These are phyloP conservation scores for Philaethria dido DNA, from an alignment of 2,888 invertebrate species.

Conservation along the genomic window DNA sequence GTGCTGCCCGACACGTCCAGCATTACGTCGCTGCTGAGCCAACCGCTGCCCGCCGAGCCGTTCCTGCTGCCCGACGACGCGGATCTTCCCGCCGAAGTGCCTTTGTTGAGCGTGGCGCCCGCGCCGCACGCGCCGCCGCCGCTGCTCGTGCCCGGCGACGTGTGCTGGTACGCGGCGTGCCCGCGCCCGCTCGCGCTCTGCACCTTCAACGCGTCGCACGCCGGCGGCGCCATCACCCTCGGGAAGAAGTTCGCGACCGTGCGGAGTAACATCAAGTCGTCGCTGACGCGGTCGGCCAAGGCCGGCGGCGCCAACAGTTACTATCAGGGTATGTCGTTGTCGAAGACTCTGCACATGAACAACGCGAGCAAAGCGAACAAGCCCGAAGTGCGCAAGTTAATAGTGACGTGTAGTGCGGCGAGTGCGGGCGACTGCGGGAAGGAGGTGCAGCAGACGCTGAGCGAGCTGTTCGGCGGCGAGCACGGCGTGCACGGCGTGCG, in stretches of 20 bases:
- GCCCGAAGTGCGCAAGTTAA: conserved; percentile 78
- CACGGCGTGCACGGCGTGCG: conserved; percentile 49
- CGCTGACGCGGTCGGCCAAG: conserved; percentile 71
- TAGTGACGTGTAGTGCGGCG: conserved; percentile 75
- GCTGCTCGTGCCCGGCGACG: conserved; percentile 65
- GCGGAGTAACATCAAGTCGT: conserved; percentile 77
- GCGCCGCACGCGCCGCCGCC: conserved; percentile 51
- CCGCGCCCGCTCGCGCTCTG: conserved; percentile 85
- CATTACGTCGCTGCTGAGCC: conserved; percentile 67
- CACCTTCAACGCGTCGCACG: conserved; percentile 82
- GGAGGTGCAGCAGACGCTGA: conserved; percentile 61
- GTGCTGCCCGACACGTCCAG: conserved; percentile 68
- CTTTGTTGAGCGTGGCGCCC: conserved; percentile 53
- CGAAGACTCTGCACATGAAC: conserved; percentile 73
- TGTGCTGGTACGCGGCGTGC: conserved; percentile 80
- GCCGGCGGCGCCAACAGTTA: conserved; percentile 67
- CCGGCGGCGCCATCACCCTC: conserved; percentile 82
- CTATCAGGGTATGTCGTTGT: conserved; percentile 66
- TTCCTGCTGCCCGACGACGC: conserved; percentile 67
- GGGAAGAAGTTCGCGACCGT: conserved; percentile 79
- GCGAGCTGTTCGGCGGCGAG: conserved; percentile 64
- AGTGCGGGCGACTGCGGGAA: conserved; percentile 46
- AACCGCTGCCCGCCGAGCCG: conserved; percentile 61
- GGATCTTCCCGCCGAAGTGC: conserved; percentile 51
- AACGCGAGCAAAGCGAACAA: conserved; percentile 73